phyloP scores from a whole-genome alignment of 2,888 invertebrate genomes.

The Stenodema calcarata region DNA sequence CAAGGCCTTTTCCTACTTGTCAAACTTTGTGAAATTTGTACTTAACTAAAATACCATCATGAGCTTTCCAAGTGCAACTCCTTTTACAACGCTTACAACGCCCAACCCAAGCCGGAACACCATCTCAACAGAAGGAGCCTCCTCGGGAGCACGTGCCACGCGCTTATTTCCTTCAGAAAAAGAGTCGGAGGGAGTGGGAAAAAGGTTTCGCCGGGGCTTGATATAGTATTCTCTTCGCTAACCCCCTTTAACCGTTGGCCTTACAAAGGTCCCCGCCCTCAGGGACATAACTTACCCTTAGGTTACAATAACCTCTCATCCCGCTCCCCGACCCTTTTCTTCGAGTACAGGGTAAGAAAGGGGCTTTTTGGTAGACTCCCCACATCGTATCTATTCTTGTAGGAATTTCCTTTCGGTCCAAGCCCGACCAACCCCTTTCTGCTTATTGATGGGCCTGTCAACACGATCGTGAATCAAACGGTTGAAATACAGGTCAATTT shows the following conservation, averaged over 20 bases:
- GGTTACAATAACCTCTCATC: slow-evolving; percentile 34
- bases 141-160: background rate
- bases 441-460: no score
- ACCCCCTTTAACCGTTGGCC: slow-evolving; percentile 43
- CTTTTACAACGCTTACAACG: no score
- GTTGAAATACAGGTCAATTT: no score
- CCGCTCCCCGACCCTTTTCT: background rate
- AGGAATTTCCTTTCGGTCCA: background rate
- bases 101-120: no score
- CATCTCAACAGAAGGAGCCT: no score
- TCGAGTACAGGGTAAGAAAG: background rate
- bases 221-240: slow-evolving; percentile 36
- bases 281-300: slow-evolving; percentile 45
- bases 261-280: slow-evolving; percentile 33
- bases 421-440: background rate
- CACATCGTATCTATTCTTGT: background rate
- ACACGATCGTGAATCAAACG: no score
- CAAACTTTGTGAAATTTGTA: no score
- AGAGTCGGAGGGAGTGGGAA: background rate
- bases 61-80: no score
- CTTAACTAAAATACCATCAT: no score
- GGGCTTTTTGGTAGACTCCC: background rate
- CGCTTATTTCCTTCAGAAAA: background rate
- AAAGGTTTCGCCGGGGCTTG: background rate
- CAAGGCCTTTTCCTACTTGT: no score